Evolutionary conservation across 2,797 vertebrate genomes (phyloP), one percentile per base, ranked within the genome.

Genomic region (Poecilia gillii): DNA sequence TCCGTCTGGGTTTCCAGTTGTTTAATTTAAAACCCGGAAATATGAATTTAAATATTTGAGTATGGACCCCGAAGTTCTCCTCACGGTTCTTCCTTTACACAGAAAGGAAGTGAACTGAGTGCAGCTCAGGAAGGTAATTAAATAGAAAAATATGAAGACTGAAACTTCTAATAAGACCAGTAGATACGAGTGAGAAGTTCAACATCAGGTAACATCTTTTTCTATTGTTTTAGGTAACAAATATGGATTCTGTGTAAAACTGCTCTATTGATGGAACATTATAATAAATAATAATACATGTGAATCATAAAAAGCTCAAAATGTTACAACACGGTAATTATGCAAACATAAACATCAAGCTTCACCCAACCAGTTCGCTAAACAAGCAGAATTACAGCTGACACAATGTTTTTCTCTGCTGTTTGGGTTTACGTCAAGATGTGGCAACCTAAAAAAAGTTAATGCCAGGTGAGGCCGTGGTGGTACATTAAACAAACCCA

Each of bases 61-160:
- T 71, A 28, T 76, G 64, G 68, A 81, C 74, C 71, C 77, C 0
- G 0, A 43, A 82, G 2, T 64, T 33, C 78, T 77, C 41, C 41
- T 70, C 25, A 76, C 55, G 41, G 51, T 77, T 84, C 74, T 79
- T 86, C 71, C 78, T 73, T 81, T 57, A 45, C 59, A 78, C 72
- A 75, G 78, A 75, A 83, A 2, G 25, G 33, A 59, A 33, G 33
- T 33, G 33, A 33, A 33, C 33, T 2, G 77, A 49, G 78, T 72
- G 70, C 80, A 62, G 57, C 73, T 81, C 20, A 6, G 36, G 71
- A 66, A 80, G 81, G 66, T 75, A 70, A 75, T 49, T 71, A 66
- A 87, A 71, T 9, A 78, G 4, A 76, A 74, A 87, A 92, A 85
- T 74, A 55, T 45, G 49, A 88, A 86, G 85, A 75, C 90, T 76